phyloP scores from a whole-genome alignment of 2,888 invertebrate genomes.

The Lasioglossum malachurum region DNA sequence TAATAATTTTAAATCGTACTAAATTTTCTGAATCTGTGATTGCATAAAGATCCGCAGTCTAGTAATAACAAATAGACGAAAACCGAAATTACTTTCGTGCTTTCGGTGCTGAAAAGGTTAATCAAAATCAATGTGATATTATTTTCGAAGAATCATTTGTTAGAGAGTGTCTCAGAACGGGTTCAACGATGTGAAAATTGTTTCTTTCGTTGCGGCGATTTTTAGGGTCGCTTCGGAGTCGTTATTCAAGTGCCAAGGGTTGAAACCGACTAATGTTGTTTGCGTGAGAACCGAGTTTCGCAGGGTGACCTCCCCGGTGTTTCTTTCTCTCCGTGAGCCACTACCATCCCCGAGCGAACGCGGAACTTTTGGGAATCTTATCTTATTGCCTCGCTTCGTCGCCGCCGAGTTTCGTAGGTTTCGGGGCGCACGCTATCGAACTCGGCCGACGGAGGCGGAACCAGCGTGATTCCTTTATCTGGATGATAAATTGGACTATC shows the following conservation, averaged over 20 bases:
- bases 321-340: background rate
- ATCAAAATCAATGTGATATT: too few species aligned
- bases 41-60: too few species aligned
- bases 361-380: conserved; percentile 58
- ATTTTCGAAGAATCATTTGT: background rate
- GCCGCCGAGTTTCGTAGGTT: conserved; percentile 47
- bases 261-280: conserved; percentile 1
- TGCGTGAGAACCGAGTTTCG: conserved; percentile 2
- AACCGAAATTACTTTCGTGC: too few species aligned
- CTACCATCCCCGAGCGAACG: conserved; percentile 18
- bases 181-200: background rate
- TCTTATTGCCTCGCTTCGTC: conserved; percentile 60
- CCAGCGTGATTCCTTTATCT: conserved; percentile 57
- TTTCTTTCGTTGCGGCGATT: background rate
- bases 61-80: too few species aligned
- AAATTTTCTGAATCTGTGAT: too few species aligned
- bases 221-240: background rate
- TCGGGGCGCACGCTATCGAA: conserved; percentile 48
- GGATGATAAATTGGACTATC: conserved; percentile 61
- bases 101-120: too few species aligned
- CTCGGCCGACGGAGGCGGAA: conserved; percentile 39
- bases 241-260: background rate
- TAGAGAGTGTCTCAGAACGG: background rate
- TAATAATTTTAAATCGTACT: too few species aligned
- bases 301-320: background rate